Evolutionary conservation across 2,888 invertebrate species (phyloP), one percentile per base, ranked within the genome.

Genomic region (Pterobdella sp.): DNA sequence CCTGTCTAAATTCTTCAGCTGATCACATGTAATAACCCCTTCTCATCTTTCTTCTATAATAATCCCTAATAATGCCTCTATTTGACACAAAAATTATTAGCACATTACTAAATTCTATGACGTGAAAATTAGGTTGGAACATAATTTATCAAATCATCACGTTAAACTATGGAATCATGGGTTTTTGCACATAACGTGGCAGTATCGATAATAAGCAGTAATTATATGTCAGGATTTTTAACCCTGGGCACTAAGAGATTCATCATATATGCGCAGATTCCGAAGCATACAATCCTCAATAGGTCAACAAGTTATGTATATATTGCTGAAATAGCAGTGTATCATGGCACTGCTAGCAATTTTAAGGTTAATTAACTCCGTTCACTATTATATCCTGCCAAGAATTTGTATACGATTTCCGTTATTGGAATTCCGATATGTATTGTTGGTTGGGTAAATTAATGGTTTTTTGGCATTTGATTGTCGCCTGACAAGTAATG

Each of bases 191-290:
- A 4, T 18, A 22, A 26, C n/a, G 7, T 4, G n/a, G n/a, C 26
- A 42, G 49, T 7, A 42, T 14, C 14, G 18, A 3, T 56, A 56
- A 56, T 56, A 56, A 56, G 60, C n/a, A 26, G 60, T 4, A 22
- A 56, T 56, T 22, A 22, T 22, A 26, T 56, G 60, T 56, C 60
- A 56, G 60, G 4, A 3, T 26, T 56, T 26, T 56, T 56, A 56
- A 56, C 60, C 60, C 60, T 26, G n/a, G 60, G 60, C 60, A 56
- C 60, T 56, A 56, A 26, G 60, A 56, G 60, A 56, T n/a, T n/a
- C n/a, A n/a, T n/a, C n/a, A n/a, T n/a, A n/a, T n/a, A n/a, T n/a
- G n/a, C n/a, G n/a, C n/a, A n/a, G n/a, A n/a, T n/a, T n/a, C n/a
- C n/a, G n/a, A n/a, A n/a, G n/a, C n/a, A n/a, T n/a, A n/a, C n/a